Conservation (phyloP, 1,140 invertebrate species). For the Littorina saxatilis region DNA sequence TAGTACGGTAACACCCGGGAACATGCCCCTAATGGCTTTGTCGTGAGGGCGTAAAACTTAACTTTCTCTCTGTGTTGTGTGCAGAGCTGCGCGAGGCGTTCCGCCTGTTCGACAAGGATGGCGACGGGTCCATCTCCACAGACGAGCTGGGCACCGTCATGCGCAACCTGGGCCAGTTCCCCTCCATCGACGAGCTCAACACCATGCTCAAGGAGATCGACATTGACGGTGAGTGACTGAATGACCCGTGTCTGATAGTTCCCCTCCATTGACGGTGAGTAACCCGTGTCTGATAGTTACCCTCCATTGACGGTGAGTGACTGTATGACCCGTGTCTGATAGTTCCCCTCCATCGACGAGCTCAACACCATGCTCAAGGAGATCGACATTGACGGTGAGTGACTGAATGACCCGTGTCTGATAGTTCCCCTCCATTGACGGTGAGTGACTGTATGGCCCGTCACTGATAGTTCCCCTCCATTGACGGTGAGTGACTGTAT, state of each 20-base stretch:
- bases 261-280: no score
- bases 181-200: conserved; percentile 65
- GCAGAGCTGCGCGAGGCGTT: conserved; percentile 69
- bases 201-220: conserved; percentile 93
- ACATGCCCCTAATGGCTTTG: background rate
- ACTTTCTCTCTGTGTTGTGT: conserved; percentile 31
- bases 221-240: conserved; percentile 87
- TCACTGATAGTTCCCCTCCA: no score
- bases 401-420: no score
- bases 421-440: no score
- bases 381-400: conserved; percentile 90
- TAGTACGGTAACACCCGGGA: no score
- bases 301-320: no score
- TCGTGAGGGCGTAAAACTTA: conserved; percentile 2
- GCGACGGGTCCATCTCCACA: conserved; percentile 67
- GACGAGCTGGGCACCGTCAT: conserved; percentile 71
- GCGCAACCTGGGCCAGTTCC: conserved; percentile 71
- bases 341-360: conserved; percentile 69
- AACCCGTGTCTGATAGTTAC: no score
- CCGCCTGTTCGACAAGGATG: conserved; percentile 67
- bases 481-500: no score
- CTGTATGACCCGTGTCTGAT: no score
- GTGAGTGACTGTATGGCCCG: no score
- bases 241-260: no score
- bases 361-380: conserved; percentile 87